A percentile compares a stretch with the other conserved stretches of the same genome.
Conservation (phyloP, 2,888 invertebrate genomes). For the Tyria jacobaeae region DNA sequence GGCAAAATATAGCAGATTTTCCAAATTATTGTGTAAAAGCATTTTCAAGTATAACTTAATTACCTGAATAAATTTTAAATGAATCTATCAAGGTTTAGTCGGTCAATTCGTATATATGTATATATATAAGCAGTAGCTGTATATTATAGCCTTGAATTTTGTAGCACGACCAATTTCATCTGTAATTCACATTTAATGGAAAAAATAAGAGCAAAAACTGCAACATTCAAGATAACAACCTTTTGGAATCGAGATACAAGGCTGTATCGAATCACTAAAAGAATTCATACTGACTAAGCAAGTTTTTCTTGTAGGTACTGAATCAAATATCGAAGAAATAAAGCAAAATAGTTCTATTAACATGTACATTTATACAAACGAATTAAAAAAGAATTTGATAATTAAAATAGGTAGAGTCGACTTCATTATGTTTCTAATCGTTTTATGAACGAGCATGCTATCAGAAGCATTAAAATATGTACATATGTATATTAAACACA, state of each 20-base stretch:
- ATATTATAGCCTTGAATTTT: slow-evolving; percentile 57
- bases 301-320: slow-evolving; percentile 30
- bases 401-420: slow-evolving; percentile 25
- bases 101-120: too few species aligned
- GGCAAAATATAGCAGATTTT: too few species aligned
- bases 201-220: slow-evolving; percentile 59
- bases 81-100: too few species aligned
- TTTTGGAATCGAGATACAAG: slow-evolving; percentile 52
- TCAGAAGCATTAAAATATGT: too few species aligned
- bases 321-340: slow-evolving; percentile 6
- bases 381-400: slow-evolving; percentile 17
- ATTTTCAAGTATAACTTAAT: too few species aligned
- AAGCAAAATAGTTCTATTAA: background rate
- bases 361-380: background rate
- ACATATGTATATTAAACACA: background rate
- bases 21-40: too few species aligned
- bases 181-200: slow-evolving; percentile 69
- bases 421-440: slow-evolving; percentile 35
- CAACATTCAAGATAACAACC: slow-evolving; percentile 40
- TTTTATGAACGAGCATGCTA: slow-evolving; percentile 19
- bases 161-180: slow-evolving; percentile 65
- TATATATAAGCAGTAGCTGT: slow-evolving; percentile 44
- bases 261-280: slow-evolving; percentile 55
- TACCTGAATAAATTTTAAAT: too few species aligned
- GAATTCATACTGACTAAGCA: slow-evolving; percentile 34